phyloP scores from a whole-genome alignment of 2,797 vertebrate genomes.

The Scolopax bukidnonensis region DNA sequence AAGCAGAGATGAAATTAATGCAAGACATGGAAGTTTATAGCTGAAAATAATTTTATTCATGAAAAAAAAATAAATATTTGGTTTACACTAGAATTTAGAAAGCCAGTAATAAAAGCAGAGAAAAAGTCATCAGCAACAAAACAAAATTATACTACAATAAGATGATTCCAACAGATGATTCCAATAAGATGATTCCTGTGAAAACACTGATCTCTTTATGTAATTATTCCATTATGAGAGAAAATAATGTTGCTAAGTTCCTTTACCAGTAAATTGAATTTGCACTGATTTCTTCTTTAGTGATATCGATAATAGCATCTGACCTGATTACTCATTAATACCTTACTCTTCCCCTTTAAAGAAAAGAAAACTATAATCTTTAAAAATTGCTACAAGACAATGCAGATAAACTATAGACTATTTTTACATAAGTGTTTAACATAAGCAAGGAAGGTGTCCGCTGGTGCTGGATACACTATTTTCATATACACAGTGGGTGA shows the following conservation, averaged over 20 bases:
- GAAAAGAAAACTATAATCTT: background rate
- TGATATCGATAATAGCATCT: background rate
- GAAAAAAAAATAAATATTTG: background rate
- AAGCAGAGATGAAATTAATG: background rate
- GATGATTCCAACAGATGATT: background rate
- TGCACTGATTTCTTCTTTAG: background rate
- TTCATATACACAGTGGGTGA: background rate
- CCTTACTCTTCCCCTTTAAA: background rate
- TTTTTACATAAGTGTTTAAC: background rate
- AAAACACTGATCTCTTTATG: background rate
- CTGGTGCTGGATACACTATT: background rate
- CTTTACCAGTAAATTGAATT: slow-evolving; percentile 10
- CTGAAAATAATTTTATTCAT: background rate
- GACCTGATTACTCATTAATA: background rate
- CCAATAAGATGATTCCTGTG: background rate
- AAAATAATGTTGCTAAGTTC: background rate
- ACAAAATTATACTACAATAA: background rate
- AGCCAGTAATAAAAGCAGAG: background rate
- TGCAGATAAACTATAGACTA: background rate
- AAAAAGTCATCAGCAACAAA: background rate
- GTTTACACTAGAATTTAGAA: background rate
- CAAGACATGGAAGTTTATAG: background rate
- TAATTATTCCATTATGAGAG: slow-evolving; percentile 39
- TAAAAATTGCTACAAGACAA: background rate
- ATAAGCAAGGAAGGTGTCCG: background rate